Conservation (phyloP, 35 echinoderm and acorn worm genomes). For the Ophiothrix spiculata region DNA sequence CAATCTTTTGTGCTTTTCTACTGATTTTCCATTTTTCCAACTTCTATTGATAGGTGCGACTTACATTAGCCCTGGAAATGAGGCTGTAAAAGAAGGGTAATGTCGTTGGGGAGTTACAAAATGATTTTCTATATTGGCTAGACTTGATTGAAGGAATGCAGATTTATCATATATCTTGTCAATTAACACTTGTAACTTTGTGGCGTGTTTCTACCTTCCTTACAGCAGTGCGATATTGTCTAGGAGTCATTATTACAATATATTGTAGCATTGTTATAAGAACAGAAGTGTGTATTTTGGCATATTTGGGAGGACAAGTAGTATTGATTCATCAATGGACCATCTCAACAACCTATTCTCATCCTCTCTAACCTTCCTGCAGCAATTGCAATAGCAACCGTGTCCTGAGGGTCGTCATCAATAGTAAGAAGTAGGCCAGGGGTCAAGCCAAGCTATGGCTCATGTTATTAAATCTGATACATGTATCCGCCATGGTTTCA, state of each 20-base stretch:
- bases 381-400: not conserved
- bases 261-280: not conserved
- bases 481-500: slow-evolving; percentile 5
- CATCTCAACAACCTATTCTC: not conserved
- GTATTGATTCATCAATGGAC: not conserved
- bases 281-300: not conserved
- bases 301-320: not conserved
- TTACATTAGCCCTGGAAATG: slow-evolving; percentile 6
- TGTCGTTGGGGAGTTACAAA: not conserved
- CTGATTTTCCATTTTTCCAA: not conserved
- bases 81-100: slow-evolving; percentile 2
- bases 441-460: not conserved
- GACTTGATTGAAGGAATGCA: slow-evolving; percentile 12
- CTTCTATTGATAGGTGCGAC: slow-evolving; percentile 1
- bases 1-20: slow-evolving; percentile 15
- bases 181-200: not conserved
- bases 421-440: not conserved
- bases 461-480: slow-evolving; percentile 4
- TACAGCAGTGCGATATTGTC: not conserved
- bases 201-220: not conserved
- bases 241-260: not conserved
- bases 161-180: not conserved
- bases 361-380: not conserved
- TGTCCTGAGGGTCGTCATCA: not conserved
- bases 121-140: slow-evolving; percentile 2